A percentile compares a stretch with the other conserved stretches of the same genome.
Evolutionary conservation across 2,113 vertebrate genomes (phyloP).

Genomic region (Amblyornis subalaris): DNA sequence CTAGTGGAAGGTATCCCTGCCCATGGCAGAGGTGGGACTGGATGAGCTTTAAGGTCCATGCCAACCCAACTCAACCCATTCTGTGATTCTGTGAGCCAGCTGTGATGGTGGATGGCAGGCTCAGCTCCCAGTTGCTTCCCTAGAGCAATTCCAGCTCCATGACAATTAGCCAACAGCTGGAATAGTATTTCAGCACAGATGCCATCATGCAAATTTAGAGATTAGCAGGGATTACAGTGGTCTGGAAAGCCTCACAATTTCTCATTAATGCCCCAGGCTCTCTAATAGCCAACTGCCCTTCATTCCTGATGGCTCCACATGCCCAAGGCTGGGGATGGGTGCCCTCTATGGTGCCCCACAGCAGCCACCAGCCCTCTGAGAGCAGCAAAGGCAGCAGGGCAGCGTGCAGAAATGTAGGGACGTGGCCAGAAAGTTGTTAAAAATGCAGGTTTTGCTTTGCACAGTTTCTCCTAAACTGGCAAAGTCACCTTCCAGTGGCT

Average conservation of each 20-base stretch:
- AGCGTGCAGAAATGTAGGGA: not conserved
- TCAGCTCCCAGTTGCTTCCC: not conserved
- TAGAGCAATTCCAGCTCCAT: not conserved
- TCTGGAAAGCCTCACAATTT: not conserved
- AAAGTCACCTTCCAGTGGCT: not conserved
- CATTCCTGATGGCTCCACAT: accelerated
- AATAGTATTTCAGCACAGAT: not conserved
- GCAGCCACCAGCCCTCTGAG: not conserved
- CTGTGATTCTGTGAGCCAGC: not conserved
- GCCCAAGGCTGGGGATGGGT: accelerated
- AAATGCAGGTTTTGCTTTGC: not conserved
- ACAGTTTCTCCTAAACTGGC: not conserved
- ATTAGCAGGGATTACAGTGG: not conserved
- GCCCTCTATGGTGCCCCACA: accelerated
- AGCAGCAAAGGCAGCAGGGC: not conserved
- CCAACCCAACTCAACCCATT: not conserved
- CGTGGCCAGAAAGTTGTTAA: not conserved
- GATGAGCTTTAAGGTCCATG: accelerated
- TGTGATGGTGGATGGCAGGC: not conserved
- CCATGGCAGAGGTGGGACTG: not conserved
- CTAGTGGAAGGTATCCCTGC: not conserved
- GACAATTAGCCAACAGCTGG: not conserved
- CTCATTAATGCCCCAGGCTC: not conserved
- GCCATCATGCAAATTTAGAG: not conserved
- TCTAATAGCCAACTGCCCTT: not conserved